Conservation (phyloP, 2,113 vertebrate species). For the Cyprinodon tularosa region DNA sequence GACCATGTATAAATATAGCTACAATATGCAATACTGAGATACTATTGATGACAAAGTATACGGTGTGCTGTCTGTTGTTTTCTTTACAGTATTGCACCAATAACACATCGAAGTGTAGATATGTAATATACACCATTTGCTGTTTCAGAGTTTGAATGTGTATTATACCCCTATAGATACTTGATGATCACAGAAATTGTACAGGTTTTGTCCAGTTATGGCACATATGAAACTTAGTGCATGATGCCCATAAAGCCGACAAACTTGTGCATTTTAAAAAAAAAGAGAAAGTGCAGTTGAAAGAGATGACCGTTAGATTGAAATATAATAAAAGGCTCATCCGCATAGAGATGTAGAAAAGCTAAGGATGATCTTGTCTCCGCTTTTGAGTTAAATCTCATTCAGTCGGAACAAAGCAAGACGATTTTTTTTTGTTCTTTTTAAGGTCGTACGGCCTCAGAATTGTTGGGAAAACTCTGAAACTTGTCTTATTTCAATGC, state of each 20-base stretch:
- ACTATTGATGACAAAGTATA: constrained; percentile 74
- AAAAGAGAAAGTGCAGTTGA: constrained; percentile 59
- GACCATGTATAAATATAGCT: constrained; percentile 82
- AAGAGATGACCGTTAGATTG: constrained; percentile 22
- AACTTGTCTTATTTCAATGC: constrained; percentile 30
- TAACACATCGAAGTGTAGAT: constrained; percentile 80
- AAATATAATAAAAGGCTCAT: constrained; percentile 17
- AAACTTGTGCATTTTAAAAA: constrained; percentile 54
- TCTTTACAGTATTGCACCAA: constrained; percentile 75
- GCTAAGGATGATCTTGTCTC: constrained; percentile 26
- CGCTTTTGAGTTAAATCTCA: neutral
- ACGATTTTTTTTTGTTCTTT: neutral
- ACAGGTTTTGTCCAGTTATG: constrained; percentile 81
- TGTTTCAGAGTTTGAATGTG: constrained; percentile 75
- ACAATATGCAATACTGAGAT: constrained; percentile 79
- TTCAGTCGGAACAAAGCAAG: neutral
- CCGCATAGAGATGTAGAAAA: constrained; percentile 46
- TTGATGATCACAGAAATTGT: constrained; percentile 82
- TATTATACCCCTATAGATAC: constrained; percentile 81
- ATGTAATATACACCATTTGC: constrained; percentile 81
- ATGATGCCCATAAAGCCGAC: constrained; percentile 58
- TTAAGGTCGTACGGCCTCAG: constrained; percentile 22
- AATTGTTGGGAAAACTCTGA: constrained; percentile 18
- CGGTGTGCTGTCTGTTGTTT: constrained; percentile 70
- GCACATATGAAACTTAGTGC: constrained; percentile 78